Evolutionary conservation across 2,797 vertebrate species (phyloP), one percentile per base, ranked within the genome.

Genomic region (Yasuhikotakia modesta): DNA sequence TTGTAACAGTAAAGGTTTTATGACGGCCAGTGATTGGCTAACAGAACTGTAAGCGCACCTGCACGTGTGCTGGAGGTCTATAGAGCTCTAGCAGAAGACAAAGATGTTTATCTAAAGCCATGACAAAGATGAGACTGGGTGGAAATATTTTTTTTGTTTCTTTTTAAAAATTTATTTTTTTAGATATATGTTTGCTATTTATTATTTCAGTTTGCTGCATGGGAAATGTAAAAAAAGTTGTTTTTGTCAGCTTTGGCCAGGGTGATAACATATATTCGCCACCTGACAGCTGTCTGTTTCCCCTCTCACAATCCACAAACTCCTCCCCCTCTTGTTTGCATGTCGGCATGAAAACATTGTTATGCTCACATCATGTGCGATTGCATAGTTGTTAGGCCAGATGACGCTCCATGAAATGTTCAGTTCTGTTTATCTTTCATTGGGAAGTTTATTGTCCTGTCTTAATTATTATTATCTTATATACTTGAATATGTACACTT

Each of bases 241-340:
- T 69, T 67, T 76, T 35, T 7, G 53, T 52, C n/a, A 50, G 55
- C 74, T 22, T 83, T 81, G 7, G 58, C 11, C 24, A 21, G 4
- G 46, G 58, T 63, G 45, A 21, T 63, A 77, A 77, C 74, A 55
- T 61, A 76, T 17, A 35, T 77, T 69, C 85, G 17, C 55, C 74
- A 76, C 65, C 65, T 77, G 74, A 69, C 74, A 77, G 45, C 74
- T 77, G 65, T 69, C 43, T 69, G 45, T 45, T 61, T 68, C 55
- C 39, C 24, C 24, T 32, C 45, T 55, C 17, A 32, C 53, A 58
- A 39, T 48, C 53, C 30, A 58, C 65, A 69, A 50, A 60, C 74
- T 61, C 65, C 53, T 76, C 65, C 65, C 68, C 50, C 64, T 78
- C 72, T 66, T 87, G 84, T 61, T 30, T 69, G 24, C 65, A 73